Conservation (phyloP, 1,140 invertebrate species). For the Drosophila repletoides region DNA sequence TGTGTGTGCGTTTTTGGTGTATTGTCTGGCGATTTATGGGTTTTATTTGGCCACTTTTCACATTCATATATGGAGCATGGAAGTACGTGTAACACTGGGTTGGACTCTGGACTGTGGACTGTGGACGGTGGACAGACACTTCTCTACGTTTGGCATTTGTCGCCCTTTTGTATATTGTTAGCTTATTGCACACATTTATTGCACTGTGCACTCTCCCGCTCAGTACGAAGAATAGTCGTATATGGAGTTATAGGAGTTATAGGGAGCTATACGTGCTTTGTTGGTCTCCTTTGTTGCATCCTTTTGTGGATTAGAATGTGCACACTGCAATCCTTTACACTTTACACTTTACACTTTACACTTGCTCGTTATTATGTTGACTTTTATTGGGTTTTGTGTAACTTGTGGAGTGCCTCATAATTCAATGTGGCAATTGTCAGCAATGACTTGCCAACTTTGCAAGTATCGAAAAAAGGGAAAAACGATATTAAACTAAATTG, state of each 20-base stretch:
- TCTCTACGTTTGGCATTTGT: constrained; percentile 67
- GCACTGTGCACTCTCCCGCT: constrained; percentile 33
- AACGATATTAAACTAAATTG: not conserved
- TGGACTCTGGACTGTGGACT: too few relatives aligned
- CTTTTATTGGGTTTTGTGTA: constrained; percentile 50
- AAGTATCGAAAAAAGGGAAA: not conserved
- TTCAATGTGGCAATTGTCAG: constrained; percentile 47
- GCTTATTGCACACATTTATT: constrained; percentile 69
- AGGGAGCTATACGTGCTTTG: constrained; percentile 21
- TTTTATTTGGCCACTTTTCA: constrained; percentile 78
- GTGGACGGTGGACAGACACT: too few relatives aligned
- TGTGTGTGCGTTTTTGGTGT: constrained; percentile 36
- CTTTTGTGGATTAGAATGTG: constrained; percentile 47
- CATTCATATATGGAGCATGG: constrained; percentile 24
- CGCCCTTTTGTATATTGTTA: constrained; percentile 71
- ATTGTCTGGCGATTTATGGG: constrained; percentile 77
- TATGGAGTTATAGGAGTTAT: constrained; percentile 1
- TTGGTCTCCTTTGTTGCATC: constrained; percentile 21
- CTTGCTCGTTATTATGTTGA: constrained; percentile 46
- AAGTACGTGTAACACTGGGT: constrained; percentile 19
- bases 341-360: constrained; percentile 14
- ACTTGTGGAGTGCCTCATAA: constrained; percentile 33
- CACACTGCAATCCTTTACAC: constrained; percentile 30
- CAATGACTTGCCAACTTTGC: constrained; percentile 17
- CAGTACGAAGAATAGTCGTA: not conserved